phyloP scores from a whole-genome alignment of 1,140 invertebrate species.

The Microplitis demolitor region DNA sequence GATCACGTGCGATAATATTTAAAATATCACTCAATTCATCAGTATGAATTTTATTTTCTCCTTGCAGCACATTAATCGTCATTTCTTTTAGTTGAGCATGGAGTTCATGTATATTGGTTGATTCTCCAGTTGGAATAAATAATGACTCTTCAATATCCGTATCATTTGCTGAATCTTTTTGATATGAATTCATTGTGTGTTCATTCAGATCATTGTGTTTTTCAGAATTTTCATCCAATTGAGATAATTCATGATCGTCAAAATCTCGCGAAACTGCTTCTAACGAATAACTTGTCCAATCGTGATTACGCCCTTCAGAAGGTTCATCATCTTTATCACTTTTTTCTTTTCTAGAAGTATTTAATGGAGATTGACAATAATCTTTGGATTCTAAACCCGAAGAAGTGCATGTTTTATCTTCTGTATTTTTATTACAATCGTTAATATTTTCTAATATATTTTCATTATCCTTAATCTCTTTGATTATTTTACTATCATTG shows the following conservation, averaged over 20 bases:
- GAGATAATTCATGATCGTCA: background rate
- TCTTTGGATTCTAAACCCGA: background rate
- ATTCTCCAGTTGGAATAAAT: slow-evolving; percentile 46
- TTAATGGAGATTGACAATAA: too few species aligned
- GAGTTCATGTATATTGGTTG: slow-evolving; percentile 38
- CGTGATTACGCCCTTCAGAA: background rate
- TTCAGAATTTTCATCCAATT: slow-evolving; percentile 13
- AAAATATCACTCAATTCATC: slow-evolving; percentile 45
- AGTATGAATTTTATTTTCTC: background rate
- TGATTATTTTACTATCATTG: too few species aligned
- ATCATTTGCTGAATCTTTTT: slow-evolving; percentile 20
- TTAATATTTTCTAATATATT: too few species aligned
- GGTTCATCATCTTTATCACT: background rate
- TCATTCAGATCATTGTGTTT: slow-evolving; percentile 20
- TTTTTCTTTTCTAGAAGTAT: background rate
- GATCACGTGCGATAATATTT: slow-evolving; percentile 42
- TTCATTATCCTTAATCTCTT: too few species aligned
- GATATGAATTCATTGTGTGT: background rate
- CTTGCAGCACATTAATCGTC: background rate
- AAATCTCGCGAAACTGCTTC: slow-evolving; percentile 15
- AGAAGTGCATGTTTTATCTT: background rate
- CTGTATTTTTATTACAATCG: too few species aligned
- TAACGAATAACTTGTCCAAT: slow-evolving; percentile 44
- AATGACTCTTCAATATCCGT: slow-evolving; percentile 35
- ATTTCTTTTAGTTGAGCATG: slow-evolving; percentile 26